Percentiles rank a stretch among this genome's conserved stretches.
Conservation (phyloP, 2,888 invertebrate genomes). For the Cyclophora albipunctata region DNA sequence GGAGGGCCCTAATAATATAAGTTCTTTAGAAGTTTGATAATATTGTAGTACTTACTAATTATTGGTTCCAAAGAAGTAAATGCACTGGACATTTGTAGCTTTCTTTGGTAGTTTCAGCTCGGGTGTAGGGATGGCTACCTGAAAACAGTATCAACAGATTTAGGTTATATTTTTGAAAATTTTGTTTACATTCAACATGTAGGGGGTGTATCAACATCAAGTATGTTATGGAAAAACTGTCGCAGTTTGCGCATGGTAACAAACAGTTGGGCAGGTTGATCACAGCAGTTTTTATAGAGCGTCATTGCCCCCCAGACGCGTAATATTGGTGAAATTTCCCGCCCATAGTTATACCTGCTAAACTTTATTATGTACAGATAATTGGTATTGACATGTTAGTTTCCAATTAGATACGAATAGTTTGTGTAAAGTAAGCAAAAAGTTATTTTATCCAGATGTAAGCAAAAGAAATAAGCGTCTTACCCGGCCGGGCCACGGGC, state of each 20-base stretch:
- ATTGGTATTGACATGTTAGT: no score
- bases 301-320: constrained; percentile 21
- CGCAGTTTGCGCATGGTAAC: no score
- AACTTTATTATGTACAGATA: no score
- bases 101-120: constrained; percentile 85
- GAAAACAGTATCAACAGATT: constrained; percentile 45
- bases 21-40: no score
- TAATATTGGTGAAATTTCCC: constrained; percentile 38
- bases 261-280: no score
- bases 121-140: constrained; percentile 88
- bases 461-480: constrained; percentile 66
- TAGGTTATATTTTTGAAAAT: constrained; percentile 27
- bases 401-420: no score
- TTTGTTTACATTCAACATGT: constrained; percentile 2
- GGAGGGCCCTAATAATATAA: no score
- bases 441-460: no score
- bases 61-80: constrained; percentile 95
- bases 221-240: no score
- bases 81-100: constrained; percentile 84
- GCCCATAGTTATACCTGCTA: constrained; percentile 25
- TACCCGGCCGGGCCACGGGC: constrained; percentile 98
- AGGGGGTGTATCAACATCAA: no score
- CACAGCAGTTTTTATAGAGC: constrained; percentile 4
- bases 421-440: no score
- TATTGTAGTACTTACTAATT: constrained; percentile 87